Evolutionary conservation across 2,113 vertebrate genomes (phyloP).

Genomic region (Zingel zingel): DNA sequence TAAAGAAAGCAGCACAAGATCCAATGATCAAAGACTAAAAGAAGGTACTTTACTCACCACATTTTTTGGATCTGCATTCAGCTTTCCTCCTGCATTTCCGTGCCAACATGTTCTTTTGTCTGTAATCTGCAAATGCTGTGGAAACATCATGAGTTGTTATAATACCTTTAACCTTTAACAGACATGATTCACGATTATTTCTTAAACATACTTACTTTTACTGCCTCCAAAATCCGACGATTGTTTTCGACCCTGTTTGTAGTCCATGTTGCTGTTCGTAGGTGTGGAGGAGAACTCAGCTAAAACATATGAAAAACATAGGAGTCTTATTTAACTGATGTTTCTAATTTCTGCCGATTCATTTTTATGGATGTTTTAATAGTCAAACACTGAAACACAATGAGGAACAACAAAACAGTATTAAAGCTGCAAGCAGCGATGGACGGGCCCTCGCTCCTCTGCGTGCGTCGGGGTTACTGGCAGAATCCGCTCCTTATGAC

Average conservation of each 20-base stretch:
- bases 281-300: slow-evolving; percentile 61
- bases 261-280: slow-evolving; percentile 81
- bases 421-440: too few relatives aligned
- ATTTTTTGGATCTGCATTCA: slow-evolving; percentile 95
- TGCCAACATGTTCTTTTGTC: slow-evolving; percentile 95
- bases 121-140: slow-evolving; percentile 84
- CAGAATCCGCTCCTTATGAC: too few relatives aligned
- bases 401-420: background rate
- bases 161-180: background rate
- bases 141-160: background rate
- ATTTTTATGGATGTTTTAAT: background rate
- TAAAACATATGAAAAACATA: slow-evolving; percentile 51
- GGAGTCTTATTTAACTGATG: background rate
- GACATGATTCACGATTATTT: background rate
- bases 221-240: slow-evolving; percentile 83
- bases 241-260: slow-evolving; percentile 73
- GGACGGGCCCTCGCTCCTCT: too few relatives aligned
- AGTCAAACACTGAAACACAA: background rate
- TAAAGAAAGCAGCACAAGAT: background rate
- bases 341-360: background rate
- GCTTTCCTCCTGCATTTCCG: slow-evolving; percentile 91
- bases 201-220: slow-evolving; percentile 80
- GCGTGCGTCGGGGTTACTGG: too few relatives aligned
- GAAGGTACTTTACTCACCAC: slow-evolving; percentile 86
- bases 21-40: background rate